Percentiles rank a stretch among this genome's conserved stretches.
Evolutionary conservation across 2,888 invertebrate species (phyloP).

Genomic region (Drosophila paranaensis): DNA sequence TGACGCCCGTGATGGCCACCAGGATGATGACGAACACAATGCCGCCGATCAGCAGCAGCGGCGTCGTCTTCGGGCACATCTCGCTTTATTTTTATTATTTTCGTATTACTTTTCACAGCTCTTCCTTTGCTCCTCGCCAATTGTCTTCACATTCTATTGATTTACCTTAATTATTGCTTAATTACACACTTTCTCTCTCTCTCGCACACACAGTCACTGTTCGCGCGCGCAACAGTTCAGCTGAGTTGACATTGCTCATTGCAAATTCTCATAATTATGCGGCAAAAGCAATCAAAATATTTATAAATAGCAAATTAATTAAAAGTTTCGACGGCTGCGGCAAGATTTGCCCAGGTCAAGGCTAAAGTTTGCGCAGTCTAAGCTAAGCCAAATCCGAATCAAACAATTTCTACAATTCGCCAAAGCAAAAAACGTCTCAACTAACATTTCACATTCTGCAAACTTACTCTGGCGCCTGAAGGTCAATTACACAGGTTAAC

Average conservation of each 20-base stretch:
- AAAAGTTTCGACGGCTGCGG: not conserved
- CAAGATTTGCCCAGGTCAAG: not conserved
- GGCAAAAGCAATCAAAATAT: not conserved
- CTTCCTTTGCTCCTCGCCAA: not conserved
- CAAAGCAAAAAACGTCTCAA: not conserved
- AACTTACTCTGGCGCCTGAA: not conserved
- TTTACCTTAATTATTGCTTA: conserved; percentile 29
- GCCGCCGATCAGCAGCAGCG: conserved; percentile 83
- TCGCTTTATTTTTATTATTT: conserved; percentile 1
- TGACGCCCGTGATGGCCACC: conserved; percentile 86
- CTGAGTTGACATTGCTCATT: not conserved
- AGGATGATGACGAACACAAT: conserved; percentile 85
- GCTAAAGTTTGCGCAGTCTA: not conserved
- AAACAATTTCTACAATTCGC: not conserved
- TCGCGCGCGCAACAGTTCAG: conserved; percentile 25
- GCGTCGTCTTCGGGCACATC: conserved; percentile 84
- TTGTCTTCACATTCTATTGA: conserved; percentile 35
- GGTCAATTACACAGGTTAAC: conserved; percentile 4
- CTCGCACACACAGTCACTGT: not conserved
- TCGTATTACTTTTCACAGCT: conserved; percentile 14
- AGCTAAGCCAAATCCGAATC: not conserved
- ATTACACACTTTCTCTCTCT: not conserved
- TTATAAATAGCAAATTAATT: conserved; percentile 5
- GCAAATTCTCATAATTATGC: not conserved
- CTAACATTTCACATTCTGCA: not conserved